A percentile compares a stretch with the other conserved stretches of the same genome.
Evolutionary conservation across 2,888 invertebrate species (phyloP).

Genomic region (Muschampia plurimacula): DNA sequence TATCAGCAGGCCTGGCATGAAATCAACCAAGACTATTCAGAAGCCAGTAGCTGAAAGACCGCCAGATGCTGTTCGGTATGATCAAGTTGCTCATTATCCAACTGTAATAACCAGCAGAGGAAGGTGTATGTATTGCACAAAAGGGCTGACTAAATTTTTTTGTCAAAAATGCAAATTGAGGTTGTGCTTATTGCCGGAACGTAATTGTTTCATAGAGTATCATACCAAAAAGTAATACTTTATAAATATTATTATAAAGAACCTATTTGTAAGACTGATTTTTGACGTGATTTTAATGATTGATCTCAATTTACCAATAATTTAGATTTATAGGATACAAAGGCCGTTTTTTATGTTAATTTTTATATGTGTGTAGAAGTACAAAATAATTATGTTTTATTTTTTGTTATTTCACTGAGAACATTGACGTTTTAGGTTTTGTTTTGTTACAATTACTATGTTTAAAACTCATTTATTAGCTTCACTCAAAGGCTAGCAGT

Average conservation of each 20-base stretch:
- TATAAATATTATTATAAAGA: neutral
- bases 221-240: too few relatives aligned
- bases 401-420: neutral
- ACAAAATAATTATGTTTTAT: neutral
- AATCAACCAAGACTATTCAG: slow-evolving; percentile 1
- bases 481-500: too few relatives aligned
- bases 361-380: neutral
- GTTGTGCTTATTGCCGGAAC: neutral
- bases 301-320: neutral
- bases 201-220: too few relatives aligned
- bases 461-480: neutral
- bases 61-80: neutral
- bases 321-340: neutral
- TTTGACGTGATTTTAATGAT: neutral
- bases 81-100: slow-evolving; percentile 2
- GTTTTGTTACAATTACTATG: neutral
- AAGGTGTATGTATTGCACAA: slow-evolving; percentile 5
- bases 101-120: neutral
- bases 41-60: slow-evolving; percentile 4
- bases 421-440: neutral
- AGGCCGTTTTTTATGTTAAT: neutral
- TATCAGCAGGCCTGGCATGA: neutral
- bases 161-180: slow-evolving; percentile 2
- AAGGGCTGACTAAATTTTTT: slow-evolving; percentile 1
- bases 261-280: neutral